A percentile compares a stretch with the other conserved stretches of the same genome.
These are phyloP conservation scores for Otus sunia DNA, from an alignment of 2,113 vertebrate genomes.

Conservation along the genomic window DNA sequence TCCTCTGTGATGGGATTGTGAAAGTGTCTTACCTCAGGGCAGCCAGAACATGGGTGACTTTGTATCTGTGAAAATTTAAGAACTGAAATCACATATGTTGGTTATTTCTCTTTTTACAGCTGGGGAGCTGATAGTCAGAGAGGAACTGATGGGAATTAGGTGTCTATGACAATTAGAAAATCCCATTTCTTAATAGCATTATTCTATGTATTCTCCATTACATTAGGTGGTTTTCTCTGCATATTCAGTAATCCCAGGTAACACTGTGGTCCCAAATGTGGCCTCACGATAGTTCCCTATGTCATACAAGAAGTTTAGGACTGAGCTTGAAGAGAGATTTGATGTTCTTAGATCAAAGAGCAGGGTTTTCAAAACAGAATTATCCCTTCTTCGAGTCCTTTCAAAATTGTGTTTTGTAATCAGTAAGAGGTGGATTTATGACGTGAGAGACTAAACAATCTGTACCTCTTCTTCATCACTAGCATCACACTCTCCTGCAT, in stretches of 20 bases:
- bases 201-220: accelerated
- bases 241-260: not conserved
- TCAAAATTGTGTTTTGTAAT: not conserved
- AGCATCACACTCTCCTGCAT: not conserved
- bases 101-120: not conserved
- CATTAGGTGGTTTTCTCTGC: not conserved
- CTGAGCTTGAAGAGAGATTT: not conserved
- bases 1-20: not conserved
- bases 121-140: not conserved
- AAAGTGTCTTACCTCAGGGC: not conserved
- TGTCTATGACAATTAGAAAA: not conserved
- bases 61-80: not conserved
- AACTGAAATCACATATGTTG: not conserved
- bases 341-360: not conserved
- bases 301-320: not conserved
- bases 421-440: constrained; percentile 1
- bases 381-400: not conserved
- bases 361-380: not conserved
- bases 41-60: not conserved
- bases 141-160: not conserved
- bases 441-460: not conserved
- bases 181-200: not conserved
- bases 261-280: not conserved
- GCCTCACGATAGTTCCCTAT: not conserved
- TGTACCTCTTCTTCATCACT: not conserved